Conservation (phyloP, 1,140 invertebrate species). For the Drosophila pectinifera region DNA sequence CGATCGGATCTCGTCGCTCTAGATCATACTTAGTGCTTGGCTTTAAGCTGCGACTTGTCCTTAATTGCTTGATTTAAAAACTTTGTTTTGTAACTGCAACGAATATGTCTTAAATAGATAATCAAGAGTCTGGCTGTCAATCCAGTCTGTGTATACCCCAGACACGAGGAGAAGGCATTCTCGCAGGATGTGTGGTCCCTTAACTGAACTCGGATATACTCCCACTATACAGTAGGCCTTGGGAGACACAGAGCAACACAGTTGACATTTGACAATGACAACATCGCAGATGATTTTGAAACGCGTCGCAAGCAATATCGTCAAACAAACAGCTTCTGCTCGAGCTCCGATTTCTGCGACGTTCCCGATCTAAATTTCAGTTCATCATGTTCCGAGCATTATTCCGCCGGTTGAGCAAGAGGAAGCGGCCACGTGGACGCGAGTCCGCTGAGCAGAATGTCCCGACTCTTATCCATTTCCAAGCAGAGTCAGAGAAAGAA, state of each 20-base stretch:
- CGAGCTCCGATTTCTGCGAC: not conserved
- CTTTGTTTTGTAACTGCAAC: not conserved
- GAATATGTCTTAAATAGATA: too few relatives aligned
- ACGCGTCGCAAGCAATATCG: not conserved
- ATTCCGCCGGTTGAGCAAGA: not conserved
- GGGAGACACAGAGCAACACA: too few relatives aligned
- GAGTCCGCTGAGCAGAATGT: not conserved
- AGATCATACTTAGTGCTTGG: not conserved
- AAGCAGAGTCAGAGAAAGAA: too few relatives aligned
- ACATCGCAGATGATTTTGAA: not conserved
- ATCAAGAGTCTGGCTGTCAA: too few relatives aligned
- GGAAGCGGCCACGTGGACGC: not conserved
- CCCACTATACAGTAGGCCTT: too few relatives aligned
- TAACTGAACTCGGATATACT: too few relatives aligned
- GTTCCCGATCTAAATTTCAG: not conserved
- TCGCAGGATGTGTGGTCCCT: too few relatives aligned
- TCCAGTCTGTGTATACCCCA: too few relatives aligned
- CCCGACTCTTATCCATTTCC: not conserved
- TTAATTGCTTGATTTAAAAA: too few relatives aligned
- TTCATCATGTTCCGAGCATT: constrained; percentile 4
- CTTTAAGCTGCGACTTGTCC: not conserved
- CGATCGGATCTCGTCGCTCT: not conserved
- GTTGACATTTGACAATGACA: too few relatives aligned
- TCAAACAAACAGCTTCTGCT: not conserved
- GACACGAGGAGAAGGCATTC: too few relatives aligned